phyloP scores from a whole-genome alignment of 2,797 vertebrate genomes.

The Xerus rutilus region DNA sequence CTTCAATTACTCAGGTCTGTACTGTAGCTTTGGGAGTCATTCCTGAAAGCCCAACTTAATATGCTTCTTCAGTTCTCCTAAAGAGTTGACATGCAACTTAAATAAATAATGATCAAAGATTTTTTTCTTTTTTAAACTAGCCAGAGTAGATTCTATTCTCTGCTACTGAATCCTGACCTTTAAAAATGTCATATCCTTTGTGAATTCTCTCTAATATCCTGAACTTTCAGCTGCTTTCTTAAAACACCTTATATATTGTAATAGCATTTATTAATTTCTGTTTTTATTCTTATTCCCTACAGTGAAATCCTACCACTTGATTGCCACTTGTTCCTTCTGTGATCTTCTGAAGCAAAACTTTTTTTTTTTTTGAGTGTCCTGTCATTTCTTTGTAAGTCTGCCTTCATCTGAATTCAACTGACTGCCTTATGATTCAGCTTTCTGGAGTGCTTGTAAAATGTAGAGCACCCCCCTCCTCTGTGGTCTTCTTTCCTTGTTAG shows the following conservation, averaged over 20 bases:
- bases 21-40: not conserved
- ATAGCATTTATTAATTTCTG: not conserved
- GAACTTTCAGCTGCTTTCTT: not conserved
- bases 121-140: constrained; percentile 6
- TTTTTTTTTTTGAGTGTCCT: not conserved
- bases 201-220: constrained; percentile 25
- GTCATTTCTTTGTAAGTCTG: not conserved
- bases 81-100: not conserved
- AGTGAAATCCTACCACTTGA: not conserved
- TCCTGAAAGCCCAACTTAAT: not conserved
- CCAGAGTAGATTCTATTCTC: not conserved
- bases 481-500: not conserved
- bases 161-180: constrained; percentile 42
- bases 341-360: not conserved
- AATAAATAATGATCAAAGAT: not conserved
- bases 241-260: not conserved
- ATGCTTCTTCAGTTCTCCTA: not conserved
- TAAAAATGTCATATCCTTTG: constrained; percentile 58
- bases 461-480: not conserved
- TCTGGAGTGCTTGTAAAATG: not conserved
- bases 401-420: not conserved
- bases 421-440: not conserved
- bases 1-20: not conserved
- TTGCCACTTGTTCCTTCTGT: not conserved
- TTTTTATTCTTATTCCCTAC: not conserved